Conservation (phyloP, 1,140 invertebrate genomes). For the Drosophila obscura region DNA sequence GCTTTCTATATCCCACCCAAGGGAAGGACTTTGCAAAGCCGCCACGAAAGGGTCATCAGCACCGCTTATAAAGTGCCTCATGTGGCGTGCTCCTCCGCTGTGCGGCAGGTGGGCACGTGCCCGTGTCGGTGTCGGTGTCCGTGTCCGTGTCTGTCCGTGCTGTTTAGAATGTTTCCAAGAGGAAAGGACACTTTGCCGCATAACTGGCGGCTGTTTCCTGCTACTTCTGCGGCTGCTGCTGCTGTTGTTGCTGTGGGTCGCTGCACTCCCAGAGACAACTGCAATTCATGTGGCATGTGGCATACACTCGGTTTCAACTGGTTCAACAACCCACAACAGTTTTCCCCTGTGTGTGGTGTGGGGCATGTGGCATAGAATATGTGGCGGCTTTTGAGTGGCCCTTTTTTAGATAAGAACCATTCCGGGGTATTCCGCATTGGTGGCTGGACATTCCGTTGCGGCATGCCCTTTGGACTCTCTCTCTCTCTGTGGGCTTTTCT, state of each 20-base stretch:
- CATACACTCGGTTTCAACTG: constrained; percentile 11
- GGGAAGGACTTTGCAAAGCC: constrained; percentile 3
- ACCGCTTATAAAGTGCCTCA: constrained; percentile 39
- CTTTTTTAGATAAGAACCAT: too few relatives aligned
- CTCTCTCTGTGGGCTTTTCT: too few relatives aligned
- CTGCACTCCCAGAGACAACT: constrained; percentile 59
- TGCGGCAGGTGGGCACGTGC: constrained; percentile 2
- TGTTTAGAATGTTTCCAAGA: not conserved
- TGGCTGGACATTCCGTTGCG: too few relatives aligned
- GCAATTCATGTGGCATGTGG: constrained; percentile 63
- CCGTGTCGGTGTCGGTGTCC: constrained; percentile 5
- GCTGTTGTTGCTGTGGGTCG: constrained; percentile 35
- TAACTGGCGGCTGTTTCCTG: constrained; percentile 40
- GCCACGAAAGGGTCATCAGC: constrained; percentile 57
- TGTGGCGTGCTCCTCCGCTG: constrained; percentile 2
- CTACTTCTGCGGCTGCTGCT: constrained; percentile 26
- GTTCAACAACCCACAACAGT: constrained; percentile 65
- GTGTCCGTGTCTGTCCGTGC: constrained; percentile 3
- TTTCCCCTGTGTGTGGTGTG: not conserved
- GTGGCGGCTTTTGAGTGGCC: too few relatives aligned
- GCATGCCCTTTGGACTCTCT: too few relatives aligned
- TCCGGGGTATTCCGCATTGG: too few relatives aligned
- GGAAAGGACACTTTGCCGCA: constrained; percentile 45
- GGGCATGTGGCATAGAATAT: not conserved
- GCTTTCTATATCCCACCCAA: too few relatives aligned